These are phyloP conservation scores for Apoderus coryli DNA, from an alignment of 2,888 invertebrate genomes.

Conservation along the genomic window DNA sequence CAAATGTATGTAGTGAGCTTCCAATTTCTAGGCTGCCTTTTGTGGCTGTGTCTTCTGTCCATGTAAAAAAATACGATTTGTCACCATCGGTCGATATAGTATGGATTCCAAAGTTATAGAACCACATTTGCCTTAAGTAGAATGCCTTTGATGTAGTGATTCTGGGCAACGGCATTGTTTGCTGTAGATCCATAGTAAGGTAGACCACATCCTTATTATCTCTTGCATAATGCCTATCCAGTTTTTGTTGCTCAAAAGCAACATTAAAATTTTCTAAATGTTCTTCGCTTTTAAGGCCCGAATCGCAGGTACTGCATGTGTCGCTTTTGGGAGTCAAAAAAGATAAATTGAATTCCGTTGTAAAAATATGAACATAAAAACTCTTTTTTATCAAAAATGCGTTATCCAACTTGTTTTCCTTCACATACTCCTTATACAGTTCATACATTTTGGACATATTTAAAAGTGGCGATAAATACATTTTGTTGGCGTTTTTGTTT, in stretches of 20 bases:
- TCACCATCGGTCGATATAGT: conserved; percentile 6
- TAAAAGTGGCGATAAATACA: conserved; percentile 9
- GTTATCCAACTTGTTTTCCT: conserved; percentile 4
- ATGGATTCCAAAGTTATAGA: conserved; percentile 17
- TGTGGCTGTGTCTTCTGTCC: conserved; percentile 19
- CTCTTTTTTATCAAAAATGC: conserved; percentile 3
- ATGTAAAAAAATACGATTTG: conserved; percentile 14
- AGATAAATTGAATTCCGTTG: conserved; percentile 9
- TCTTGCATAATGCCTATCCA: conserved; percentile 6
- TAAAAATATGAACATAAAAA: conserved; percentile 2
- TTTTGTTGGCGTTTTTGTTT: conserved; percentile 11
- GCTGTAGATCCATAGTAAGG: conserved; percentile 17
- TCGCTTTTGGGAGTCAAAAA: conserved; percentile 10
- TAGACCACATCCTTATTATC: conserved; percentile 9
- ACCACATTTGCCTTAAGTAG: conserved; percentile 18
- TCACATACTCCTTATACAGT: conserved; percentile 1
- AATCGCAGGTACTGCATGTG: conserved; percentile 11
- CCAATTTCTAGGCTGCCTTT: conserved; percentile 7
- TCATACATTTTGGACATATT: conserved; percentile 8
- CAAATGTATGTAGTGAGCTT: conserved; percentile 9
- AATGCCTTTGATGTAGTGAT: conserved; percentile 16
- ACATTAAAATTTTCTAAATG: conserved; percentile 10
- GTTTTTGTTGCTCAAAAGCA: conserved; percentile 12
- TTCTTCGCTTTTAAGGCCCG: conserved; percentile 7
- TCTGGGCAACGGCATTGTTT: conserved; percentile 18